Evolutionary conservation across 2,888 invertebrate species (phyloP).

Genomic region (Drosophila paramelanica): DNA sequence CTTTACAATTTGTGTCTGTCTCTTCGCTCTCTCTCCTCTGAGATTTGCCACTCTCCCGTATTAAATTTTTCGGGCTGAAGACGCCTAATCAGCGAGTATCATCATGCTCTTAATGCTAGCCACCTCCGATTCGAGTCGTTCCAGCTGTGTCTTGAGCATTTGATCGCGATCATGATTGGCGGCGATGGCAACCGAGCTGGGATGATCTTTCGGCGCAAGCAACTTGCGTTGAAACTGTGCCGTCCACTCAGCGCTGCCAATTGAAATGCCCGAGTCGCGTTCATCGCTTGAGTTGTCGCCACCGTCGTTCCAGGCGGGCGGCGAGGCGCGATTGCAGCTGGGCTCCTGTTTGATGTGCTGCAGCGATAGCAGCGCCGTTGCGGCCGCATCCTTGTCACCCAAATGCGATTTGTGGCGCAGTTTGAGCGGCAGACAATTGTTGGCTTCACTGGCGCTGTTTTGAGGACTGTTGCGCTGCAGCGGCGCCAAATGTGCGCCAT

Average conservation of each 20-base stretch:
- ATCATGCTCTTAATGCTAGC: constrained; percentile 94
- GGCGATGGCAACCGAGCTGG: constrained; percentile 24
- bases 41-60: not conserved
- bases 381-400: constrained; percentile 95
- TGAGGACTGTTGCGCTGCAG: constrained; percentile 60
- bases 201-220: constrained; percentile 58
- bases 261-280: constrained; percentile 94
- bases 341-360: constrained; percentile 95
- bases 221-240: constrained; percentile 81
- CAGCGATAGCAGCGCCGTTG: constrained; percentile 91
- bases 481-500: constrained; percentile 30
- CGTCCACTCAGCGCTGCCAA: constrained; percentile 86
- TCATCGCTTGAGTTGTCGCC: constrained; percentile 96
- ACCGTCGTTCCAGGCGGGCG: constrained; percentile 91
- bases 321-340: constrained; percentile 88
- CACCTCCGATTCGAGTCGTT: constrained; percentile 95
- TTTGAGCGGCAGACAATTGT: constrained; percentile 94
- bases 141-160: constrained; percentile 93
- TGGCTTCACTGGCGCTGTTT: constrained; percentile 85
- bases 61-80: no score
- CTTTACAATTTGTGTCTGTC: constrained; percentile 56
- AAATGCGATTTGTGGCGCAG: constrained; percentile 95
- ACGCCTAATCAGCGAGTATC: constrained; percentile 85
- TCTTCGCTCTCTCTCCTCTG: constrained; percentile 67
- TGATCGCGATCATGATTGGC: constrained; percentile 86